These are phyloP conservation scores for Stenopsyche tienmushanensis DNA, from an alignment of 1,140 invertebrate genomes.

Conservation along the genomic window DNA sequence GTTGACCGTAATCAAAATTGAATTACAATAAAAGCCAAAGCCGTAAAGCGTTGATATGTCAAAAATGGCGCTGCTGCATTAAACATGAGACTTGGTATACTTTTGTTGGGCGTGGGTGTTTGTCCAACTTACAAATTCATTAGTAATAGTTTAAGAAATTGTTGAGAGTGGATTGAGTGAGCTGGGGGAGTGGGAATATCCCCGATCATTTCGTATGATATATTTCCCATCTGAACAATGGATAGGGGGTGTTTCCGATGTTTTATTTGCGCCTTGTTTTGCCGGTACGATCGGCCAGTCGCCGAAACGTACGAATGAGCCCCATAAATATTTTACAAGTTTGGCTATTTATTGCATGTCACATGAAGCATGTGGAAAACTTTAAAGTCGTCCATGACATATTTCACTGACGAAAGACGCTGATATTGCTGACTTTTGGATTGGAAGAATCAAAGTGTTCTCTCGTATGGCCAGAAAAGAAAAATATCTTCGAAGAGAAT, in stretches of 20 bases:
- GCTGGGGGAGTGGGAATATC: not conserved
- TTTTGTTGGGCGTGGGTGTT: too few species aligned
- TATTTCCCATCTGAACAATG: not conserved
- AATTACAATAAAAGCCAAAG: too few species aligned
- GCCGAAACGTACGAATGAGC: constrained; percentile 35
- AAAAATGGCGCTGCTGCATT: not conserved
- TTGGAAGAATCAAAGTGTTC: too few species aligned
- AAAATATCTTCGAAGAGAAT: too few species aligned
- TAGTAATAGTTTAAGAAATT: not conserved
- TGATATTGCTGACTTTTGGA: too few species aligned
- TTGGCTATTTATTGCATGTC: constrained; percentile 35
- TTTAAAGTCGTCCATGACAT: constrained; percentile 33
- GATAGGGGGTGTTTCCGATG: not conserved
- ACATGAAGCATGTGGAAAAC: constrained; percentile 28
- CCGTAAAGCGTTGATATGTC: too few species aligned
- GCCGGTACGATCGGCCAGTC: constrained; percentile 3
- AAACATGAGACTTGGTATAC: not conserved
- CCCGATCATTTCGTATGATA: not conserved
- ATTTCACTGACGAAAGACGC: constrained; percentile 23
- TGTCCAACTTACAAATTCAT: not conserved
- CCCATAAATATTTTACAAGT: constrained; percentile 38
- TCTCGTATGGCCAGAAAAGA: too few species aligned
- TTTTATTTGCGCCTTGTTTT: not conserved
- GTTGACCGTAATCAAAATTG: too few species aligned
- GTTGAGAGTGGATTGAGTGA: too few species aligned